Conservation (phyloP, 1,140 invertebrate genomes). For the Eupristina koningsbergeri region DNA sequence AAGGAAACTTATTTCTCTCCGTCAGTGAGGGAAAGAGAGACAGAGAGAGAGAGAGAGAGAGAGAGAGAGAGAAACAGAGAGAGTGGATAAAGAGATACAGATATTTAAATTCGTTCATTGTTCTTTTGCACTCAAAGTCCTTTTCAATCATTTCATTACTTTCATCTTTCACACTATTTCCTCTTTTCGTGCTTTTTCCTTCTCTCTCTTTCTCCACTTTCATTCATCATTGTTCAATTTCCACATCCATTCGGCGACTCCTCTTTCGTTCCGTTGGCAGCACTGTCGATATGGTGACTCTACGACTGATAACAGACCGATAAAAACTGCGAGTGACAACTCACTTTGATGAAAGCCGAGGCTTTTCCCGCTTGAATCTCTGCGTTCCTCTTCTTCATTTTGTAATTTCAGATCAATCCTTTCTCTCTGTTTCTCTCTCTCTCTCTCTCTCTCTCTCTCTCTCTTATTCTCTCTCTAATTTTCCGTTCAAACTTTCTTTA, state of each 20-base stretch:
- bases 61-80: no score
- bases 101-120: background rate
- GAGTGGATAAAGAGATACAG: background rate
- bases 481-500: background rate
- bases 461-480: no score
- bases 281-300: constrained; percentile 41
- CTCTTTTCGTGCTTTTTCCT: background rate
- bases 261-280: background rate
- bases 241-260: background rate
- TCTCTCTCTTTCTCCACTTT: background rate
- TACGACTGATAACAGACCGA: constrained; percentile 60
- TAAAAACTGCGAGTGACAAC: constrained; percentile 68
- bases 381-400: constrained; percentile 12
- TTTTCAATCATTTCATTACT: constrained; percentile 37
- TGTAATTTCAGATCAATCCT: constrained; percentile 54
- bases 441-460: background rate
- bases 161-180: background rate
- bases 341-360: constrained; percentile 64
- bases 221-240: no score
- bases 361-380: constrained; percentile 9
- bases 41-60: no score
- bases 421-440: constrained; percentile 46
- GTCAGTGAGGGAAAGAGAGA: no score
- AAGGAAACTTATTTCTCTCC: background rate
- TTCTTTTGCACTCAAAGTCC: background rate